Base-by-base conservation (phyloP, 2,888 invertebrate genomes). In the Bursaphelenchus okinawaensis region DNA sequence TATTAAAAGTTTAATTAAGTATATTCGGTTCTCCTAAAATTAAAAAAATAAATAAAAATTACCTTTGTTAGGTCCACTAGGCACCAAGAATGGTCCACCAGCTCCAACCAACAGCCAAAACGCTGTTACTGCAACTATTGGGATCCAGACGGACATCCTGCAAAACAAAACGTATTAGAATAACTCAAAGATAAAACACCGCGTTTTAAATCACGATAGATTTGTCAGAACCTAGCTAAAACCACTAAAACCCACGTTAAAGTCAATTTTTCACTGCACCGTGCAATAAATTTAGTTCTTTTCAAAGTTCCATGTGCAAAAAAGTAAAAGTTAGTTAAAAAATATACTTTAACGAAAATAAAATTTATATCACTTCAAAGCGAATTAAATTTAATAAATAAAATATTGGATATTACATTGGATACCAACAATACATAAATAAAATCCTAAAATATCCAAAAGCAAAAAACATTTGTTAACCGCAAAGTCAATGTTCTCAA, bases 21-120 rank as follows among this genome's bases (percentile, higher is more conserved):
- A n/a, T n/a, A n/a, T n/a, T n/a, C n/a, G n/a, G 19, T 6, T 62
- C 82, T 29, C 85, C 84, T 83, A 65, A 52, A 72, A 65, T n/a
- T 28, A 8, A 40, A 23, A 20, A 12, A 1, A 16, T 16, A 24
- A 28, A 70, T 73, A 69, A 72, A 24, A 55, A 26, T 58, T 55
- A 82, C 82, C 82, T 75, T 76, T 74, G 65, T 82, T 83, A 12
- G 80, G 78, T 62, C 82, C 82, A 62, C 76, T 77, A 52, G 83
- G 82, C 12, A 82, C 78, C 22, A 82, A 70, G 67, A 78, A 81
- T 16, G 82, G 82, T 16, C 79, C 81, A 22, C 79, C 82, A 59
- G 77, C 74, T 61, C 82, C 82, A 65, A 82, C 71, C 52, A 80
- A 67, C 8, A 72, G 71, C 82, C 82, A 82, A 67, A 82, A 82